Evolutionary conservation across 2,888 invertebrate species (phyloP).

Genomic region (Diogma glabrata): DNA sequence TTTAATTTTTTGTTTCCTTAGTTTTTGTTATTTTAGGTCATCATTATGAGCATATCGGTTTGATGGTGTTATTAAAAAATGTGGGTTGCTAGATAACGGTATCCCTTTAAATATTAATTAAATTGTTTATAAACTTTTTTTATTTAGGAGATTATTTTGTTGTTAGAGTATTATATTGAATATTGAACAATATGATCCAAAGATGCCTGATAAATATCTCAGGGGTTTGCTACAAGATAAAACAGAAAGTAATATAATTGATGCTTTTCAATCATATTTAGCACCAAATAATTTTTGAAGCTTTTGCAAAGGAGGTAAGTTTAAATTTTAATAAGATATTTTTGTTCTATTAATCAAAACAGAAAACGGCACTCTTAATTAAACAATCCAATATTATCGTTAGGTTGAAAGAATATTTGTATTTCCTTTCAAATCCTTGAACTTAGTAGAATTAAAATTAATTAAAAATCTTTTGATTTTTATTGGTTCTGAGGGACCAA

Average conservation of each 20-base stretch:
- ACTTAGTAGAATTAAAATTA: too few species aligned
- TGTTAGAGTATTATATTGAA: constrained; percentile 85
- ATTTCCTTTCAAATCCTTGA: too few species aligned
- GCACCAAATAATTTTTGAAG: constrained; percentile 58
- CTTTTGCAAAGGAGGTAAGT: constrained; percentile 46
- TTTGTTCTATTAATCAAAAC: too few species aligned
- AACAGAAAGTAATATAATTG: constrained; percentile 43
- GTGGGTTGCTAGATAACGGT: constrained; percentile 69
- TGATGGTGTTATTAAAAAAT: constrained; percentile 78
- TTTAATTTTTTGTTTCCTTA: constrained; percentile 36
- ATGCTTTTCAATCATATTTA: constrained; percentile 71
- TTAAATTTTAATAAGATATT: too few species aligned
- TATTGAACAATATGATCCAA: constrained; percentile 72
- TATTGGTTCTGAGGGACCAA: too few species aligned
- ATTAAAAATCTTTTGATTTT: too few species aligned
- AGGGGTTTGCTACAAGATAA: constrained; percentile 56
- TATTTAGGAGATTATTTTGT: constrained; percentile 95
- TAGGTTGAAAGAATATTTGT: too few species aligned
- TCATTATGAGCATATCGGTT: constrained; percentile 80
- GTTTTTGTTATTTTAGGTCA: constrained; percentile 86
- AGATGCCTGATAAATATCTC: constrained; percentile 67
- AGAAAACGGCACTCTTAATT: too few species aligned
- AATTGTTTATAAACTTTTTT: neutral
- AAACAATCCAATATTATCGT: too few species aligned
- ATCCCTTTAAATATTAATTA: constrained; percentile 26